A percentile compares a stretch with the other conserved stretches of the same genome.
Evolutionary conservation across 2,888 invertebrate species (phyloP).

Genomic region (Dendrolimus houi): DNA sequence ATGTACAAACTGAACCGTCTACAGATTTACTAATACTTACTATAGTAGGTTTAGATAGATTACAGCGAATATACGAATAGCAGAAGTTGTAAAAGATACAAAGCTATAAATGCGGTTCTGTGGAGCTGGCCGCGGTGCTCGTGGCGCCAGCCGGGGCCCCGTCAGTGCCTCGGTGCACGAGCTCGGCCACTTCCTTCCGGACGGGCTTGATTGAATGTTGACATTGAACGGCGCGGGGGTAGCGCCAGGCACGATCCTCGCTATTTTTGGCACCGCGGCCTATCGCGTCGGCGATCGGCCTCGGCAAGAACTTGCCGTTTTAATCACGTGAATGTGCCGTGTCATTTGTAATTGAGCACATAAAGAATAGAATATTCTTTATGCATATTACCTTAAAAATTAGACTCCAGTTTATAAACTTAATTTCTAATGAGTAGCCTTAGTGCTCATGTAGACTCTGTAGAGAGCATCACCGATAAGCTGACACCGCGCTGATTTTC

Average conservation of each 20-base stretch:
- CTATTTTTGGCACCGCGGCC: slow-evolving; percentile 70
- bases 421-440: no score
- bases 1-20: no score
- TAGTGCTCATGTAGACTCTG: no score
- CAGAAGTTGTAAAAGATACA: slow-evolving; percentile 5
- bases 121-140: slow-evolving; percentile 23
- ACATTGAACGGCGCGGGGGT: slow-evolving; percentile 65
- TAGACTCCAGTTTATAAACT: no score
- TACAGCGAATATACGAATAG: no score
- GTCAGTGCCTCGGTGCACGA: slow-evolving; percentile 51
- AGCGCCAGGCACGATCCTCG: slow-evolving; percentile 71
- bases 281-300: slow-evolving; percentile 71
- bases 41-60: no score
- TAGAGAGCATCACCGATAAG: no score
- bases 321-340: slow-evolving; percentile 64
- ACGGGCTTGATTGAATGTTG: slow-evolving; percentile 68
- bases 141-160: slow-evolving; percentile 13
- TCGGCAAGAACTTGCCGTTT: slow-evolving; percentile 61
- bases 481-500: no score
- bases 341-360: slow-evolving; percentile 57
- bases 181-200: slow-evolving; percentile 59
- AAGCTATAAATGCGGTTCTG: slow-evolving; percentile 51
- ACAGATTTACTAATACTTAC: no score
- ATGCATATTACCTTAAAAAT: background rate
- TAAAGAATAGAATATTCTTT: slow-evolving; percentile 8